These are phyloP conservation scores for Torymus auratus DNA, from an alignment of 2,888 invertebrate species.

Conservation along the genomic window DNA sequence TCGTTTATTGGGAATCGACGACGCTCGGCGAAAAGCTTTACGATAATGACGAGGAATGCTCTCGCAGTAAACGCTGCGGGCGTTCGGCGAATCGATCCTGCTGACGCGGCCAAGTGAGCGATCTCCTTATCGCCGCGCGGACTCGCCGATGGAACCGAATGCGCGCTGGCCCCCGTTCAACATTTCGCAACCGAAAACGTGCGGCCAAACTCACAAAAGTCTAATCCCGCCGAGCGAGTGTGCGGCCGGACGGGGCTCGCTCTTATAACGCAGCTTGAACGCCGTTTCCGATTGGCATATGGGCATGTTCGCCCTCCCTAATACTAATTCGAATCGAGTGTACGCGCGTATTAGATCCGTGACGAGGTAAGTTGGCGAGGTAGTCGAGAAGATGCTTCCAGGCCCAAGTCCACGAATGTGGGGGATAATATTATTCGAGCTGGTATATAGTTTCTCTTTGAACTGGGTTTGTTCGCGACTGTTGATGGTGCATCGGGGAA, in stretches of 20 bases:
- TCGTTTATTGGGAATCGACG: conserved; percentile 9
- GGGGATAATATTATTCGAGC: conserved; percentile 9
- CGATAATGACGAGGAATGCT: conserved; percentile 5
- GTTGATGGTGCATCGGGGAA: conserved; percentile 1
- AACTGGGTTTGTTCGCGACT: neutral
- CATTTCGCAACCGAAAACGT: conserved; percentile 46
- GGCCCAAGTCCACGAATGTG: neutral
- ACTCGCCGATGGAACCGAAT: conserved; percentile 44
- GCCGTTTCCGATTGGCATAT: conserved; percentile 45
- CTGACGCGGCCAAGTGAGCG: conserved; percentile 49
- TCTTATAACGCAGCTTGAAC: conserved; percentile 47
- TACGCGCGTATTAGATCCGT: conserved; percentile 5
- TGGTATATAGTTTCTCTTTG: neutral
- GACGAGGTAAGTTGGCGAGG: no score
- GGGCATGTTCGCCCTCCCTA: conserved; percentile 17
- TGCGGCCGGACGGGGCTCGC: neutral
- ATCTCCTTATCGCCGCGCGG: conserved; percentile 45
- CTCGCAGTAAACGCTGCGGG: neutral
- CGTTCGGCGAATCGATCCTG: conserved; percentile 27
- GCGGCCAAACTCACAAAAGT: conserved; percentile 47
- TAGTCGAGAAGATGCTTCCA: neutral
- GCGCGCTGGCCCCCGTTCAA: conserved; percentile 1
- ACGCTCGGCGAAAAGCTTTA: neutral
- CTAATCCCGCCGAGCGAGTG: conserved; percentile 38
- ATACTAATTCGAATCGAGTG: conserved; percentile 49